phyloP scores from a whole-genome alignment of 2,113 vertebrate genomes.

The Spheniscus mendiculus region DNA sequence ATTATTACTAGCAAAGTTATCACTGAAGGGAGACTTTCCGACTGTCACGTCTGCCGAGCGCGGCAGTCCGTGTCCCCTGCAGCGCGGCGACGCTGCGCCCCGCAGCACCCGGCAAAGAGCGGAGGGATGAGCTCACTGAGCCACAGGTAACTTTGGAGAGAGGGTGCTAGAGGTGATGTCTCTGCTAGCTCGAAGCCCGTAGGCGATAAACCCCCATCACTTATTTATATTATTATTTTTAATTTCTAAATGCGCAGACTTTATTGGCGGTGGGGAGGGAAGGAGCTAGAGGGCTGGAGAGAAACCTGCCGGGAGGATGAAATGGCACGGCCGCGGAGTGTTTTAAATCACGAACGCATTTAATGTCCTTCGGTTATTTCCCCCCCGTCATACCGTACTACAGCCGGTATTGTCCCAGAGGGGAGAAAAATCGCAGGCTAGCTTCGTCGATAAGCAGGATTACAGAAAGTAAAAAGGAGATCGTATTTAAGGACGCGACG shows the following conservation, averaged over 20 bases:
- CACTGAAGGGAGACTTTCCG: conserved; percentile 60
- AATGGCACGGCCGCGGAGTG: background rate
- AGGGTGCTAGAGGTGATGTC: background rate
- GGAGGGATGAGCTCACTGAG: conserved; percentile 25
- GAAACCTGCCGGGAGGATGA: background rate
- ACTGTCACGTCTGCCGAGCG: background rate
- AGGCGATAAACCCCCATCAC: background rate
- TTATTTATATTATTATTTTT: background rate
- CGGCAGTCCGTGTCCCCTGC: conserved; percentile 20
- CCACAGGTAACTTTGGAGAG: conserved; percentile 60
- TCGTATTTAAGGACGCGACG: background rate
- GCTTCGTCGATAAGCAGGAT: conserved; percentile 12
- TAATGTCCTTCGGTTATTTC: conserved; percentile 38
- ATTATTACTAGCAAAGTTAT: conserved; percentile 77
- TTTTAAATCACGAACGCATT: conserved; percentile 50
- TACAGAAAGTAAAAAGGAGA: conserved; percentile 52
- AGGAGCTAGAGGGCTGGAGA: background rate
- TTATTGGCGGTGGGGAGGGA: background rate
- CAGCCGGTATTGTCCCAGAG: conserved; percentile 25
- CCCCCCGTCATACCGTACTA: background rate
- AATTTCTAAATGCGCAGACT: background rate
- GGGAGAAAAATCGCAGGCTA: conserved; percentile 43
- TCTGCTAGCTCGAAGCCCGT: background rate
- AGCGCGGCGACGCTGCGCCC: conserved; percentile 6
- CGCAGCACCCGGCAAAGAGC: background rate